phyloP scores from a whole-genome alignment of 1,140 invertebrate species.

The Polypedilum pembai region DNA sequence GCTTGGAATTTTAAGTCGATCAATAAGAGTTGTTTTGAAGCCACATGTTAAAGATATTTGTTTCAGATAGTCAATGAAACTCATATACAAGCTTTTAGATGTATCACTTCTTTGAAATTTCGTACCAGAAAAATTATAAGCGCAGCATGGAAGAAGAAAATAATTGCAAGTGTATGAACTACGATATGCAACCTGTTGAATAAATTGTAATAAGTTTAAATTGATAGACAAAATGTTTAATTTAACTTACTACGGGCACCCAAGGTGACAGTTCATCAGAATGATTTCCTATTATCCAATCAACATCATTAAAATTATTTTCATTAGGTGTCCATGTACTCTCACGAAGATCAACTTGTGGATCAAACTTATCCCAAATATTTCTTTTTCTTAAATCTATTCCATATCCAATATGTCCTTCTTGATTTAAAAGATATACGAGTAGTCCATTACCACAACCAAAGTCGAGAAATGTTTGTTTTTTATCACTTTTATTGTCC shows the following conservation, averaged over 20 bases:
- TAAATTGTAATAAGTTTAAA: no score
- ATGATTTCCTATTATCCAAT: conserved; percentile 98
- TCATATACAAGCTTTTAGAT: conserved; percentile 65
- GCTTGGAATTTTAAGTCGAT: conserved; percentile 89
- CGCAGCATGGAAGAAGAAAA: conserved; percentile 92
- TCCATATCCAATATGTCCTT: conserved; percentile 80
- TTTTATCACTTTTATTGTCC: conserved; percentile 40
- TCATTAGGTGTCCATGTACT: conserved; percentile 60
- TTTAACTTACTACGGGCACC: conserved; percentile 73
- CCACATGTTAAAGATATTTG: conserved; percentile 64
- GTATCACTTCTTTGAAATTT: conserved; percentile 67
- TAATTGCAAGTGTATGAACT: conserved; percentile 62
- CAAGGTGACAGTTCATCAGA: conserved; percentile 97
- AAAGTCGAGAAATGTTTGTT: conserved; percentile 80
- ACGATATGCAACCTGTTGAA: conserved; percentile 50
- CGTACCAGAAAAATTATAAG: conserved; percentile 79
- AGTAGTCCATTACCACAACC: conserved; percentile 96
- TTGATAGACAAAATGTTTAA: no score
- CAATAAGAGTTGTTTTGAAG: conserved; percentile 59
- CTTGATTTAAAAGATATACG: conserved; percentile 75
- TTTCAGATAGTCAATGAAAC: conserved; percentile 74
- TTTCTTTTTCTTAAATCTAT: conserved; percentile 83
- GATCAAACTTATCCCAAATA: conserved; percentile 79
- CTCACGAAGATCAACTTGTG: conserved; percentile 48
- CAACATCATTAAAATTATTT: conserved; percentile 62